Evolutionary conservation across 2,888 invertebrate species (phyloP).

Genomic region (Elegia similella): DNA sequence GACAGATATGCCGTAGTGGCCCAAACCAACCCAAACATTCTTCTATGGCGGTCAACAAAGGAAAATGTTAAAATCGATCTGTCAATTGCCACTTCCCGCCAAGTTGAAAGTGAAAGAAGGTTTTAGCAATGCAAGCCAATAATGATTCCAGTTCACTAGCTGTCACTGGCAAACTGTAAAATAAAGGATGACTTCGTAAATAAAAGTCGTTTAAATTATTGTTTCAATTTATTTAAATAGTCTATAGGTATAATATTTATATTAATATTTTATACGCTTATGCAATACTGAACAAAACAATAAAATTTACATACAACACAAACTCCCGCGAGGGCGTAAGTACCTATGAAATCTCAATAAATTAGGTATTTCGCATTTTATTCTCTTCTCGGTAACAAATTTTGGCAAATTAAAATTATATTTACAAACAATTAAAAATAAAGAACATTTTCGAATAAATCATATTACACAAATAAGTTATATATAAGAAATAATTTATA

Average conservation of each 20-base stretch:
- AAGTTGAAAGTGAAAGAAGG: too few relatives aligned
- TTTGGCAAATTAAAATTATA: constrained; percentile 61
- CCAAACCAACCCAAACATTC: too few relatives aligned
- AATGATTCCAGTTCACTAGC: too few relatives aligned
- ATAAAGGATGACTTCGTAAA: not conserved
- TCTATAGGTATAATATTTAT: constrained; percentile 61
- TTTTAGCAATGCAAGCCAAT: too few relatives aligned
- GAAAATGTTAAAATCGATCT: too few relatives aligned
- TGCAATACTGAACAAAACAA: constrained; percentile 78
- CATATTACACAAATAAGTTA: constrained; percentile 36
- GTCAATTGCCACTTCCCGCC: too few relatives aligned
- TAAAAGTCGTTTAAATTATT: constrained; percentile 10
- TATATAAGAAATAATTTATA: constrained; percentile 25
- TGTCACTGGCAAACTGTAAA: too few relatives aligned
- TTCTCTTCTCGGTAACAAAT: constrained; percentile 62
- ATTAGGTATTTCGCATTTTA: constrained; percentile 35
- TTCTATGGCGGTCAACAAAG: too few relatives aligned
- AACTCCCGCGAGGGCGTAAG: constrained; percentile 52
- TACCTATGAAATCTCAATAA: constrained; percentile 42
- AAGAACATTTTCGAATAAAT: constrained; percentile 28
- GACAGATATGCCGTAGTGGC: too few relatives aligned
- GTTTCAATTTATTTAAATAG: constrained; percentile 61
- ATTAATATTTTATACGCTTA: constrained; percentile 74
- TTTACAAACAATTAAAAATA: constrained; percentile 59
- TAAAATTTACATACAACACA: constrained; percentile 72